These are phyloP conservation scores for Aphaenogaster ashmeadi DNA, from an alignment of 1,140 invertebrate genomes.

Conservation along the genomic window DNA sequence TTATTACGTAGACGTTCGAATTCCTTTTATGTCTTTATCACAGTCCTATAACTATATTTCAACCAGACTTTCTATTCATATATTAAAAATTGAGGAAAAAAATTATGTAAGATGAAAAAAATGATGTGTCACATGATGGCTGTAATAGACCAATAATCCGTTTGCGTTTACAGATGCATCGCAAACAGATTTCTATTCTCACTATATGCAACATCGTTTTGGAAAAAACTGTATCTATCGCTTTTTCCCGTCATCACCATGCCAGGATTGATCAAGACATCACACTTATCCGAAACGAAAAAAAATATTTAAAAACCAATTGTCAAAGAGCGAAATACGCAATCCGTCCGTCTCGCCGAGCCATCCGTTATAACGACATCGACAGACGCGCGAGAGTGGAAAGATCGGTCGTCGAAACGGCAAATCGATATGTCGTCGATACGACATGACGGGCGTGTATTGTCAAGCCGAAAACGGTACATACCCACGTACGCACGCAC, in stretches of 20 bases:
- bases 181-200: not conserved
- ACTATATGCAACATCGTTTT: not conserved
- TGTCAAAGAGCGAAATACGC: constrained; percentile 23
- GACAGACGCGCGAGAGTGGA: constrained; percentile 41
- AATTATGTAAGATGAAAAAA: not conserved
- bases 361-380: constrained; percentile 63
- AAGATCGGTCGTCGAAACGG: constrained; percentile 73
- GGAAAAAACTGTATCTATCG: constrained; percentile 5
- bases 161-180: not conserved
- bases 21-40: constrained; percentile 70
- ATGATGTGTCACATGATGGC: not conserved
- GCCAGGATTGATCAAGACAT: not conserved
- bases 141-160: not conserved
- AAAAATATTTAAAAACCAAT: constrained; percentile 20
- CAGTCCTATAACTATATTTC: constrained; percentile 41
- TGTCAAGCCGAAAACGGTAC: constrained; percentile 59
- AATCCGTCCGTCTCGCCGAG: constrained; percentile 62
- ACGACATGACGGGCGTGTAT: constrained; percentile 59
- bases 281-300: constrained; percentile 83
- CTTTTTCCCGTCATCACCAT: not conserved
- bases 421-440: constrained; percentile 71
- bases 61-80: not conserved
- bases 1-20: constrained; percentile 69
- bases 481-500: constrained; percentile 19
- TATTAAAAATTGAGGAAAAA: not conserved